A percentile compares a stretch with the other conserved stretches of the same genome.
Conservation (phyloP, 2,888 invertebrate species). For the Prenolepis imparis region DNA sequence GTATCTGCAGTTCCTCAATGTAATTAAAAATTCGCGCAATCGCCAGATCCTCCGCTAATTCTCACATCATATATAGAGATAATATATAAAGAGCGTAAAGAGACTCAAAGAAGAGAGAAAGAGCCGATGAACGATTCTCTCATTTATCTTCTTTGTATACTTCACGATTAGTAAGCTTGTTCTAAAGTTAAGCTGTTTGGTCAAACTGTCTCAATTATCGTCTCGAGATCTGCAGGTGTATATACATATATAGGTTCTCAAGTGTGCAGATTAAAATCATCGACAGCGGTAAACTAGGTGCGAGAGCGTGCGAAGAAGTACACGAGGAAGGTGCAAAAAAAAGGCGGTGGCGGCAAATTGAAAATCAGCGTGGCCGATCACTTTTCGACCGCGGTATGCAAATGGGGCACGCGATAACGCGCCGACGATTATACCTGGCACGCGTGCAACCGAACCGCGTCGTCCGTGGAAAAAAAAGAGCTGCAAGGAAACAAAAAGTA, state of each 20-base stretch:
- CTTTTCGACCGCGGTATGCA: conserved; percentile 82
- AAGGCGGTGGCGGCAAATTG: conserved; percentile 69
- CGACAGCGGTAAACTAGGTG: conserved; percentile 28
- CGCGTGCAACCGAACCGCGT: conserved; percentile 67
- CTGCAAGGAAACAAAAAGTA: conserved; percentile 69
- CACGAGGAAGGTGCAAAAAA: conserved; percentile 56
- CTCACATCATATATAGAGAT: conserved; percentile 20
- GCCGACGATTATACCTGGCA: conserved; percentile 82
- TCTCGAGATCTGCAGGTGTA: not conserved
- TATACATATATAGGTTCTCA: not conserved
- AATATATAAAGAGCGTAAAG: not conserved
- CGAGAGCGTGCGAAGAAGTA: conserved; percentile 42
- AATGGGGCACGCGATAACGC: conserved; percentile 82
- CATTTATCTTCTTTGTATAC: not conserved
- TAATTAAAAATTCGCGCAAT: conserved; percentile 74
- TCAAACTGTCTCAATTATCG: not conserved
- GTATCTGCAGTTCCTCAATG: conserved; percentile 50
- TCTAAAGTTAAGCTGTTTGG: not conserved
- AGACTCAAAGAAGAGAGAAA: not conserved
- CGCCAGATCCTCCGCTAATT: conserved; percentile 59
- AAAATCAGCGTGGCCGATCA: conserved; percentile 75
- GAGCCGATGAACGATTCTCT: not conserved
- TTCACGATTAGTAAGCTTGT: not conserved
- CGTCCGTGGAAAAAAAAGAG: conserved; percentile 63
- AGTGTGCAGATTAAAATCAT: not conserved